Evolutionary conservation across 2,797 vertebrate species (phyloP), one percentile per base, ranked within the genome.

Genomic region (Apodemus agrarius): DNA sequence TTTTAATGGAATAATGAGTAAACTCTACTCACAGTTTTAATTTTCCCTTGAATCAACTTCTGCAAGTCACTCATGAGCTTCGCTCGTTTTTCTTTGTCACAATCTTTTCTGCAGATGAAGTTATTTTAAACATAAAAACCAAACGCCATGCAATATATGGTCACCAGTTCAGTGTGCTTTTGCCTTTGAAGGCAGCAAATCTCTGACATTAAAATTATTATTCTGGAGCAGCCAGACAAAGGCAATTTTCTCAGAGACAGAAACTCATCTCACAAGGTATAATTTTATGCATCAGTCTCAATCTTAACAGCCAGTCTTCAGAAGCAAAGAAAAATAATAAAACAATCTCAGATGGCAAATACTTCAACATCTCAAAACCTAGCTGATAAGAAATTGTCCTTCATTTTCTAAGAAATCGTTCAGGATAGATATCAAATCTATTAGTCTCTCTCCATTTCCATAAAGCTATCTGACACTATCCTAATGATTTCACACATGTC

Each of bases 61-160:
- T 99, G 99, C 67, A 99, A 98, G 22, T 99, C 99, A 94, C 97
- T 98, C 99, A 99, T 99, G 54, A 99, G 97, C 92, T 99, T 99
- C 78, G 96, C 93, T 98, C 99, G 99, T 85, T 98, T 98, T 65
- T 98, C 98, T 6, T 98, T 98, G 89, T 99, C 98, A 17, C 99
- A 99, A 13, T 99, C 99, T 98, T 99, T 99, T 98, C 99, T 99
- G 98, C 19, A 96, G 19, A 17, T 63, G 59, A 5, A 86, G 40
- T 31, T 83, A 21, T 1, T 81, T 96, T 95, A 94, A 84, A 61
- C 37, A 87, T 1, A 5, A 3, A 95, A 97, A 63, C 43, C 40
- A 86, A 95, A 95, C 89, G 82, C 26, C 75, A 52, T 1, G 57
- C 74, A 82, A 21, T 31, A 3, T 6, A 80, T 2, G 0, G 69